These are phyloP conservation scores for Alouatta palliata DNA, from an alignment of 2,113 vertebrate genomes.

Conservation along the genomic window DNA sequence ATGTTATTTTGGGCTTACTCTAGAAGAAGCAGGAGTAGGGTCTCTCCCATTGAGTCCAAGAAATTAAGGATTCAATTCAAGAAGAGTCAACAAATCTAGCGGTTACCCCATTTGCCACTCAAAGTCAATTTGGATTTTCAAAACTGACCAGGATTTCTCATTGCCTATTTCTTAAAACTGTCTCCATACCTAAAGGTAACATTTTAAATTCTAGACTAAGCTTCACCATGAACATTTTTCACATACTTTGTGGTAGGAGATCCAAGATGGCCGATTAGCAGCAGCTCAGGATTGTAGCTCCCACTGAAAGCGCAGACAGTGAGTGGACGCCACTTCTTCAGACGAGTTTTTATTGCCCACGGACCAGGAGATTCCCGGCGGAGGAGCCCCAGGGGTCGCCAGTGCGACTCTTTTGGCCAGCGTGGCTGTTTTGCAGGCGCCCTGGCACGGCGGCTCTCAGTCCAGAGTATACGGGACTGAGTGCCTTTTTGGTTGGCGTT, in stretches of 20 bases:
- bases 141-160: not conserved
- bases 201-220: not conserved
- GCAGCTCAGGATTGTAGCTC: too few relatives aligned
- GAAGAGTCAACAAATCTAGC: not conserved
- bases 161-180: not conserved
- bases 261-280: too few relatives aligned
- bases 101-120: not conserved
- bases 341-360: too few relatives aligned
- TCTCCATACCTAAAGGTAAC: not conserved
- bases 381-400: too few relatives aligned
- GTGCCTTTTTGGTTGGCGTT: too few relatives aligned
- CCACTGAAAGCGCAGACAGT: too few relatives aligned
- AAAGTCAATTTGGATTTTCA: not conserved
- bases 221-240: not conserved
- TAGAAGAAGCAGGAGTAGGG: not conserved
- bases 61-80: not conserved
- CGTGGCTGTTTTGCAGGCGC: too few relatives aligned
- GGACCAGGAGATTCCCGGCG: too few relatives aligned
- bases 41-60: not conserved
- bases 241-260: not conserved
- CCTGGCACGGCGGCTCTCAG: too few relatives aligned
- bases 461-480: too few relatives aligned
- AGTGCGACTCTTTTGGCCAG: too few relatives aligned
- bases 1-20: not conserved
- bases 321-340: too few relatives aligned